Evolutionary conservation across 1,140 invertebrate species (phyloP).

Genomic region (Archegozetes longisetosus): DNA sequence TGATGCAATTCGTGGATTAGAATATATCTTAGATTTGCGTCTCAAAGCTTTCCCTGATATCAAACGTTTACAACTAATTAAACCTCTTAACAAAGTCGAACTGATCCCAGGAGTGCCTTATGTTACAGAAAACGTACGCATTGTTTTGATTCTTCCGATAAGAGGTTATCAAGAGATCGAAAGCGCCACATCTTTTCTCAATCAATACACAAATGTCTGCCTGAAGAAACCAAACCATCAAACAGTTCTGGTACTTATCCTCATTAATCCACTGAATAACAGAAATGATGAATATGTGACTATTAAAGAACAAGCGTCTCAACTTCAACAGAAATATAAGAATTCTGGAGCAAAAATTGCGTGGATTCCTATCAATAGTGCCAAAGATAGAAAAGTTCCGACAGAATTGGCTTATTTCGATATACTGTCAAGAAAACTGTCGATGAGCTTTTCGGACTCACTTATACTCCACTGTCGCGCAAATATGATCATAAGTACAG

Average conservation of each 20-base stretch:
- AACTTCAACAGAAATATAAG: conserved; percentile 38
- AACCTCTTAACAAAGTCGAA: conserved; percentile 64
- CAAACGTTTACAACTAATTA: conserved; percentile 45
- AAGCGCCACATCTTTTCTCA: conserved; percentile 44
- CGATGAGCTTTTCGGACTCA: conserved; percentile 36
- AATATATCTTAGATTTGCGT: conserved; percentile 63
- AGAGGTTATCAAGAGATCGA: conserved; percentile 32
- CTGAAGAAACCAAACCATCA: conserved; percentile 60
- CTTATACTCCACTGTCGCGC: conserved; percentile 46
- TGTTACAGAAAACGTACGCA: conserved; percentile 67
- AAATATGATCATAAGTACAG: conserved; percentile 47
- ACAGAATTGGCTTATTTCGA: conserved; percentile 49
- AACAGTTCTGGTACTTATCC: conserved; percentile 43
- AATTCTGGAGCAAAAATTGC: conserved; percentile 35
- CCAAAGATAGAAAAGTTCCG: conserved; percentile 28
- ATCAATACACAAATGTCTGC: conserved; percentile 47
- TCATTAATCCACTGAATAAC: conserved; percentile 24
- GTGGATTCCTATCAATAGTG: conserved; percentile 31
- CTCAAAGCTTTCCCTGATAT: conserved; percentile 30
- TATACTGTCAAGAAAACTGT: conserved; percentile 48
- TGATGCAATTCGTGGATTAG: conserved; percentile 70
- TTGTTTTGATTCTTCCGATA: conserved; percentile 54
- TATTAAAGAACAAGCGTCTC: conserved; percentile 42
- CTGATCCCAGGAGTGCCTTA: conserved; percentile 54
- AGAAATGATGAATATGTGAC: conserved; percentile 36